These are phyloP conservation scores for Mythimna ferrago DNA, from an alignment of 2,888 invertebrate species.

Conservation along the genomic window DNA sequence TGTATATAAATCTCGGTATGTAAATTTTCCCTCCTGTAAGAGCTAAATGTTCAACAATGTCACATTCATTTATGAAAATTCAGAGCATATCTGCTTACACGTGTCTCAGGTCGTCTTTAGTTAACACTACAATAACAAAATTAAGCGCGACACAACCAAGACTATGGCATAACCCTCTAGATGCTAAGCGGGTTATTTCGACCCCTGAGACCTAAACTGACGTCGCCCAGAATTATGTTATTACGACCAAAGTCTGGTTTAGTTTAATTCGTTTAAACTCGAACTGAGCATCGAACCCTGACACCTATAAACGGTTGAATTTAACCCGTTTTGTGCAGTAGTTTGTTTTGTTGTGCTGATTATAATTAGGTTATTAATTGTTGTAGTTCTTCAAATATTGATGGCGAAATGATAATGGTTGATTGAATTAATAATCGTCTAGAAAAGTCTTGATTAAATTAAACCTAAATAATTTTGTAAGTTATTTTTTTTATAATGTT, in stretches of 20 bases:
- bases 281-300: slow-evolving; percentile 67
- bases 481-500: too few relatives aligned
- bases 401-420: too few relatives aligned
- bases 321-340: slow-evolving; percentile 37
- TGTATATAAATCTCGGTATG: too few relatives aligned
- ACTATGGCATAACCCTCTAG: slow-evolving; percentile 53
- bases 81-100: background rate
- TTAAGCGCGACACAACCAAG: slow-evolving; percentile 48
- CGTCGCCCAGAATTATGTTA: slow-evolving; percentile 73
- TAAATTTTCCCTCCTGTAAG: too few relatives aligned
- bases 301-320: slow-evolving; percentile 62
- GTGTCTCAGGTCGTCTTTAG: slow-evolving; percentile 4
- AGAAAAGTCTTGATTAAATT: too few relatives aligned
- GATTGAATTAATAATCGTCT: too few relatives aligned
- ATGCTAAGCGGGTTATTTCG: slow-evolving; percentile 59
- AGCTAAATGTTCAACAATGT: slow-evolving; percentile 4
- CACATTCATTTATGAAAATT: slow-evolving; percentile 9
- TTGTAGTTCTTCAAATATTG: background rate
- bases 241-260: slow-evolving; percentile 73
- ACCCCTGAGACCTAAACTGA: slow-evolving; percentile 66
- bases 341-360: slow-evolving; percentile 1
- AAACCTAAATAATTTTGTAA: too few relatives aligned
- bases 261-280: slow-evolving; percentile 78
- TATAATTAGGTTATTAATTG: slow-evolving; percentile 28
- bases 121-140: slow-evolving; percentile 51